Evolutionary conservation across 2,113 vertebrate species (phyloP).

Genomic region (Paradisaea rubra): DNA sequence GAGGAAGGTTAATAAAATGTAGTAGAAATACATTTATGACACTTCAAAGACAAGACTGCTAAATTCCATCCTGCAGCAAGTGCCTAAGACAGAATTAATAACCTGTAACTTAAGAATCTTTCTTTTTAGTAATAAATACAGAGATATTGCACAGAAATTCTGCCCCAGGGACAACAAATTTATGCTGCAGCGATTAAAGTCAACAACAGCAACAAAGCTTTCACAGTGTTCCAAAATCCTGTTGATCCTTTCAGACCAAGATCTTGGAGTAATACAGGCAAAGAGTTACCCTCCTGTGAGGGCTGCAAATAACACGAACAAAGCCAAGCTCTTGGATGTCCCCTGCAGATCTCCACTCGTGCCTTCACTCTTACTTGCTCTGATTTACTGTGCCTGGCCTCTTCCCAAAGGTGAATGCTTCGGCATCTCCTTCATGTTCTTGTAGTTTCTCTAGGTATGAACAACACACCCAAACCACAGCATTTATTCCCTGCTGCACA

Average conservation of each 20-base stretch:
- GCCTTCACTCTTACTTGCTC: neutral
- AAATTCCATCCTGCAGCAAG: neutral
- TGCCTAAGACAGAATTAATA: conserved; percentile 2
- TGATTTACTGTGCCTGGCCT: neutral
- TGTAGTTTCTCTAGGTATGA: neutral
- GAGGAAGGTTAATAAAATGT: neutral
- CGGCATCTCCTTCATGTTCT: neutral
- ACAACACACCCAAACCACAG: neutral
- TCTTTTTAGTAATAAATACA: neutral
- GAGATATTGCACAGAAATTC: neutral
- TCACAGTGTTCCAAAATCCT: neutral
- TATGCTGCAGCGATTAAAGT: neutral
- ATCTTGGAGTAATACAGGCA: neutral
- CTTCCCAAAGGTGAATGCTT: neutral
- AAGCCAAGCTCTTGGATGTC: neutral
- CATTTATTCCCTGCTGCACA: neutral
- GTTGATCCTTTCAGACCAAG: neutral
- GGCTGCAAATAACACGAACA: neutral
- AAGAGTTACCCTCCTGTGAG: neutral
- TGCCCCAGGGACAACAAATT: neutral
- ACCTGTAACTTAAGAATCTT: neutral
- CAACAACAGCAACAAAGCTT: neutral
- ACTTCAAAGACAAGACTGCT: neutral
- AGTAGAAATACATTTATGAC: neutral
- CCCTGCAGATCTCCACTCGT: neutral